Evolutionary conservation across 2,888 invertebrate genomes (phyloP), one percentile per base, ranked within the genome.

Genomic region (Brachypterus glaber): DNA sequence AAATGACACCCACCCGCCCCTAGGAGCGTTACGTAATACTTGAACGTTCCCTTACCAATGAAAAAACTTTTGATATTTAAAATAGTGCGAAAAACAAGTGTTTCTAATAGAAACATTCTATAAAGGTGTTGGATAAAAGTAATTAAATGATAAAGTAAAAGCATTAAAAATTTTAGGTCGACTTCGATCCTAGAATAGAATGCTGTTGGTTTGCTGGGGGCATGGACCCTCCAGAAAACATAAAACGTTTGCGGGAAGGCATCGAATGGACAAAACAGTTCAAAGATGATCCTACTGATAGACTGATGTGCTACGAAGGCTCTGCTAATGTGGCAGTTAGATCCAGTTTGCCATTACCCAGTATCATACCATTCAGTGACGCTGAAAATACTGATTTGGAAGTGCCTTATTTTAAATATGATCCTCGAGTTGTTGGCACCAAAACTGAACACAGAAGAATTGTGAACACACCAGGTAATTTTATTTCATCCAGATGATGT

Each of bases 131-230:
- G 15, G n/a, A 24, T 11, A 14, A 29, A 12, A 18, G 13, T 14
- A 3, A n/a, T 31, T 9, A 30, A 11, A 8, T 21, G 11, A 32
- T 14, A 21, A 18, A 8, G 14, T 26, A 14, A 15, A n/a, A n/a
- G n/a, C n/a, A n/a, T 17, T 7, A 7, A 21, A 21, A 21, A 7
- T 54, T 67, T 8, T 68, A 85, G 73, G 62, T 83, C 18, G 90
- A 91, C 60, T 70, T 76, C 53, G 73, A 83, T 44, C 85, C 92
- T 3, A 71, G 86, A 13, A 71, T 87, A 50, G 86, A 90, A 69
- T 82, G 90, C 16, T 87, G 84, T 63, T 95, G 93, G 93, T 74
- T 74, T 55, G 74, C 76, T 24, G 88, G 88, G 35, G 85, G 86
- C 35, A 74, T 82, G 48, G 61, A 75, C 42, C 72, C 79, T 1